These are phyloP conservation scores for Hirtodrosophila duncani DNA, from an alignment of 2,888 invertebrate species.

Conservation along the genomic window DNA sequence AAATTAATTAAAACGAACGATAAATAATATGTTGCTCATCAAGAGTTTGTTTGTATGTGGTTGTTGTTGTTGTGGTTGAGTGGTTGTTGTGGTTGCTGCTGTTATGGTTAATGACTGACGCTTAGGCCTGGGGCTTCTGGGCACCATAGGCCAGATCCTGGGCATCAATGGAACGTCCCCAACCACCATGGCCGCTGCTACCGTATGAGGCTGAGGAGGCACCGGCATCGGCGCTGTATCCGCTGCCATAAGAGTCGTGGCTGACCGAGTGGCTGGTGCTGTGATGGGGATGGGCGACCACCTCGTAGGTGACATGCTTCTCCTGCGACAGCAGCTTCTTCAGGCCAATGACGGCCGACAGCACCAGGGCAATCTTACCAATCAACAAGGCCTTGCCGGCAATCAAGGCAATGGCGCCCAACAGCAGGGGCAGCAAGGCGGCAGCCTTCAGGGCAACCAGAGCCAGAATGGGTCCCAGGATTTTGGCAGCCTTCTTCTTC, in stretches of 20 bases:
- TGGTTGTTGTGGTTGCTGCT: constrained; percentile 5
- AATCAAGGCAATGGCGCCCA: constrained; percentile 90
- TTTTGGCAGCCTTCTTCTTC: constrained; percentile 89
- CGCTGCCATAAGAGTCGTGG: constrained; percentile 82
- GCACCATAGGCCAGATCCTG: constrained; percentile 89
- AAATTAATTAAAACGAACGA: constrained; percentile 71
- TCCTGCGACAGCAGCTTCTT: constrained; percentile 89
- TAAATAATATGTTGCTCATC: constrained; percentile 60
- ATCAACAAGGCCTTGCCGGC: constrained; percentile 91
- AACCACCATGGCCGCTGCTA: constrained; percentile 83
- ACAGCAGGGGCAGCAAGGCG: constrained; percentile 86
- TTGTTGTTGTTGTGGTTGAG: constrained; percentile 29
- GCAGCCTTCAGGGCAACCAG: constrained; percentile 88
- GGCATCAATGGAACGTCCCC: constrained; percentile 87
- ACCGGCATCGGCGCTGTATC: constrained; percentile 81
- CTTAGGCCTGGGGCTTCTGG: constrained; percentile 82
- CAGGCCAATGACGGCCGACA: constrained; percentile 89
- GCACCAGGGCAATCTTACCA: constrained; percentile 90
- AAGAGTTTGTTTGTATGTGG: constrained; percentile 47
- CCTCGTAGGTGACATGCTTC: constrained; percentile 93
- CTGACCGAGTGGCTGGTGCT: constrained; percentile 84
- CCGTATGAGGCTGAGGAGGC: constrained; percentile 82
- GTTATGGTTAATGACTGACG: constrained; percentile 30
- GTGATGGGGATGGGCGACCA: constrained; percentile 91
- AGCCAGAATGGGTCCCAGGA: constrained; percentile 87